These are phyloP conservation scores for Apamea epomidion DNA, from an alignment of 2,888 invertebrate genomes.

Conservation along the genomic window DNA sequence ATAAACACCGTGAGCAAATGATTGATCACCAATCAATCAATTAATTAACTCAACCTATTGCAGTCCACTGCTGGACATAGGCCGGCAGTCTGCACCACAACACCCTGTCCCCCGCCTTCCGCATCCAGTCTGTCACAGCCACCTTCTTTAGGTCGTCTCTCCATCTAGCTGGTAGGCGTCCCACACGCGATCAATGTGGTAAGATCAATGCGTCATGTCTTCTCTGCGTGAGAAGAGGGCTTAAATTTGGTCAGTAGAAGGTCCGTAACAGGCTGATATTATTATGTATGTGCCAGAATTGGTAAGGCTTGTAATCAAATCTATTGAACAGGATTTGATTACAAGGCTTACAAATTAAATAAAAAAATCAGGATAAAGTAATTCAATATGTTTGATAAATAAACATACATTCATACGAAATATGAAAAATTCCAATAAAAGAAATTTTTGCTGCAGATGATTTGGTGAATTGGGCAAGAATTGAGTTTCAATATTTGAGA, in stretches of 20 bases:
- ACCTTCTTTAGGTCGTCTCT: too few relatives aligned
- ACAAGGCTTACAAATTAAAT: too few relatives aligned
- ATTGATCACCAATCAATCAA: too few relatives aligned
- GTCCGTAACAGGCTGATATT: background rate
- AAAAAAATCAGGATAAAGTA: background rate
- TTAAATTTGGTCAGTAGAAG: background rate
- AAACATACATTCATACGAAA: background rate
- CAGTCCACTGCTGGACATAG: too few relatives aligned
- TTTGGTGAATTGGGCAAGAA: background rate
- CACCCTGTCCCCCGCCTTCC: too few relatives aligned
- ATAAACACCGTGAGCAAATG: background rate
- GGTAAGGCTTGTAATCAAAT: background rate
- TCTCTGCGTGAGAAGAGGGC: background rate
- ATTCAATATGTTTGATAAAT: slow-evolving; percentile 1
- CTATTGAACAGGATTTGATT: too few relatives aligned
- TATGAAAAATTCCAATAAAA: background rate
- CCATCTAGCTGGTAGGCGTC: too few relatives aligned
- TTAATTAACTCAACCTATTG: too few relatives aligned
- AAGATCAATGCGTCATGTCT: too few relatives aligned
- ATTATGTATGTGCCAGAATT: background rate
- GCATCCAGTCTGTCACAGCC: too few relatives aligned
- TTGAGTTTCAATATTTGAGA: slow-evolving; percentile 1
- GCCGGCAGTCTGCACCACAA: too few relatives aligned
- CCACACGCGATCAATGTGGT: too few relatives aligned
- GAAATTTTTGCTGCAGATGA: background rate